Conservation (phyloP, 2,113 vertebrate genomes). For the Henicopernis longicauda region DNA sequence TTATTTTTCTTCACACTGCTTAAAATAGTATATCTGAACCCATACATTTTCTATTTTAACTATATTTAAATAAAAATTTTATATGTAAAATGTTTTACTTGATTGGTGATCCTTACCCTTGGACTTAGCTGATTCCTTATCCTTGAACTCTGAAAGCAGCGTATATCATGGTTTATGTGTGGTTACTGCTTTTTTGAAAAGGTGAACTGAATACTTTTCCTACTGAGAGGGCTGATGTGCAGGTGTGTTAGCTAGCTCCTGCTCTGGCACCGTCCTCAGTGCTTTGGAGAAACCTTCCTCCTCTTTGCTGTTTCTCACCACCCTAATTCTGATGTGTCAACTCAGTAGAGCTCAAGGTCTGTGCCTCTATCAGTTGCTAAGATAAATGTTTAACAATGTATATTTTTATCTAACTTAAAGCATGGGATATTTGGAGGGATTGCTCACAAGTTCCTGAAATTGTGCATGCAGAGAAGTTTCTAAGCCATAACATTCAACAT, state of each 20-base stretch:
- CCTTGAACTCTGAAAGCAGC: not conserved
- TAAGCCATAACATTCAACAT: not conserved
- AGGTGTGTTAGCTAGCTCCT: not conserved
- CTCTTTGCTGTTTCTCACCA: not conserved
- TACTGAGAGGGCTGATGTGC: not conserved
- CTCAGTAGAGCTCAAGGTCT: not conserved
- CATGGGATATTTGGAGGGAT: not conserved
- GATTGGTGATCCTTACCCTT: not conserved
- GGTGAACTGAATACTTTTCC: not conserved
- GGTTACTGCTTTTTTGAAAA: not conserved
- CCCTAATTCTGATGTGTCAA: not conserved
- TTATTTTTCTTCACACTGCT: not conserved
- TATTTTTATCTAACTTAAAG: not conserved
- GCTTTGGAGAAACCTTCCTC: not conserved
- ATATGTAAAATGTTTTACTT: not conserved
- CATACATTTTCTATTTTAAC: not conserved
- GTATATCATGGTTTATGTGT: accelerated
- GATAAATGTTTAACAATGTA: not conserved
- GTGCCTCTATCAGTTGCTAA: not conserved
- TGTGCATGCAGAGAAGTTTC: not conserved
- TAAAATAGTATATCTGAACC: not conserved
- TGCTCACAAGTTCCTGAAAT: not conserved
- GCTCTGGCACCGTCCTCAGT: not conserved
- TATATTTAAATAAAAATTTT: not conserved
- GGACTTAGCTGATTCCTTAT: not conserved